Conservation (phyloP, 2,888 invertebrate genomes). For the Cephus spinipes region DNA sequence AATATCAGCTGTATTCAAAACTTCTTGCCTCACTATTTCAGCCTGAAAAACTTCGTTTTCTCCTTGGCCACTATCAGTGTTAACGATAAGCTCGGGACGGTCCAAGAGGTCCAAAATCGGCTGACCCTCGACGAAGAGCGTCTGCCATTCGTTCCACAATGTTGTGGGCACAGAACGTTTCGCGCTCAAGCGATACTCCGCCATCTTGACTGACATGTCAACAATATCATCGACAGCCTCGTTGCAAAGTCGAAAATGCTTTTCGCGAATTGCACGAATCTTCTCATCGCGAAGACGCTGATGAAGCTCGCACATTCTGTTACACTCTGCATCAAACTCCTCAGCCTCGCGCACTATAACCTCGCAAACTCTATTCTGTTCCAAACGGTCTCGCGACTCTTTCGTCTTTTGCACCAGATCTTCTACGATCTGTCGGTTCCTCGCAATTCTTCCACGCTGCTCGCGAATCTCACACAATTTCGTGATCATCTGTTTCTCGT, state of each 20-base stretch:
- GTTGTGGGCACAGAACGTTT: conserved; percentile 66
- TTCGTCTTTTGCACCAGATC: conserved; percentile 68
- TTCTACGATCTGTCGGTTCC: conserved; percentile 70
- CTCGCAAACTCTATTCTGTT: conserved; percentile 64
- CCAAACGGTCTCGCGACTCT: conserved; percentile 66
- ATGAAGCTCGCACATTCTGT: conserved; percentile 66
- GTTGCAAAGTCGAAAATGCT: conserved; percentile 68
- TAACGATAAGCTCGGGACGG: conserved; percentile 64
- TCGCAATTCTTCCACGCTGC: conserved; percentile 70
- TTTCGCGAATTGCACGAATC: conserved; percentile 36
- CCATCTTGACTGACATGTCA: conserved; percentile 70
- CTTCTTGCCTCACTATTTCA: conserved; percentile 70
- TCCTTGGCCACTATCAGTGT: conserved; percentile 63
- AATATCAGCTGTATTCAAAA: conserved; percentile 71
- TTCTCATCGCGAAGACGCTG: conserved; percentile 68
- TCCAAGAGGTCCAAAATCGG: conserved; percentile 70
- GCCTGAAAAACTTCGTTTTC: conserved; percentile 62
- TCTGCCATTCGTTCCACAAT: conserved; percentile 71
- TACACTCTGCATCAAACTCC: conserved; percentile 40
- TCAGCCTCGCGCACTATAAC: conserved; percentile 34
- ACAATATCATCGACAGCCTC: conserved; percentile 70
- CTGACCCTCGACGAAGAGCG: conserved; percentile 70
- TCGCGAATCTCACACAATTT: conserved; percentile 74
- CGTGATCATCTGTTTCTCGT: conserved; percentile 75
- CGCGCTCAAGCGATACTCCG: conserved; percentile 67